These are phyloP conservation scores for Callospermophilus lateralis DNA, from an alignment of 2,113 vertebrate genomes.

Conservation along the genomic window DNA sequence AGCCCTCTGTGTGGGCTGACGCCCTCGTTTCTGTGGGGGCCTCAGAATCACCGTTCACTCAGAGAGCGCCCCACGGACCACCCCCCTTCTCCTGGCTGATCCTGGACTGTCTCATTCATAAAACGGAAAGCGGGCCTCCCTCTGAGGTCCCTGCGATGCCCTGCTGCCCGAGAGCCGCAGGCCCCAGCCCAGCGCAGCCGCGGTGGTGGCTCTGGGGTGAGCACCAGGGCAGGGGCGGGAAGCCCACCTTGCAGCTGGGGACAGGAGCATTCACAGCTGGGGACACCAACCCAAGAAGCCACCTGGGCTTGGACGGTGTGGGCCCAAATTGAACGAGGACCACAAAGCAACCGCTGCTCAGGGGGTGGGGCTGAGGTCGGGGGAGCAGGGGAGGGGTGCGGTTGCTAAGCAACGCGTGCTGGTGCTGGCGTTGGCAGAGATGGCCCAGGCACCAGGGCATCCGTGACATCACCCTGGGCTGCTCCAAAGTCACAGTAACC, in stretches of 20 bases:
- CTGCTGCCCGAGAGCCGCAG: neutral
- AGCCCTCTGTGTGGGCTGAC: neutral
- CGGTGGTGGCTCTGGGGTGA: neutral
- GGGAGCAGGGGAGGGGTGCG: no score
- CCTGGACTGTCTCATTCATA: neutral
- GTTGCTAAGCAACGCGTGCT: conserved; percentile 43
- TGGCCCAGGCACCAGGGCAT: neutral
- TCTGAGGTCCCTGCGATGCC: neutral
- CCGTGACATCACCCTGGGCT: neutral
- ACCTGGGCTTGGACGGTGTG: neutral
- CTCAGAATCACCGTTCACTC: neutral
- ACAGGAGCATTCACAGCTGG: neutral
- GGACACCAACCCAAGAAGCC: neutral
- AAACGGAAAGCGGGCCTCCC: neutral
- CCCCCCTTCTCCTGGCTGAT: neutral
- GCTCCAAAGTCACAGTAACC: neutral
- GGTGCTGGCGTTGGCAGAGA: neutral
- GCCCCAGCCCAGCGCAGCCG: neutral
- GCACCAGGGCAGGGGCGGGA: neutral
- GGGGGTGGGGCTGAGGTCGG: neutral
- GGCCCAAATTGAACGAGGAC: neutral
- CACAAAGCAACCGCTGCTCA: neutral
- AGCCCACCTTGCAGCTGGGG: neutral
- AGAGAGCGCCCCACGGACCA: neutral
- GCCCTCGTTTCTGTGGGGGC: conserved; percentile 38